Conservation (phyloP, 2,888 invertebrate genomes). For the Lycia hirtaria region DNA sequence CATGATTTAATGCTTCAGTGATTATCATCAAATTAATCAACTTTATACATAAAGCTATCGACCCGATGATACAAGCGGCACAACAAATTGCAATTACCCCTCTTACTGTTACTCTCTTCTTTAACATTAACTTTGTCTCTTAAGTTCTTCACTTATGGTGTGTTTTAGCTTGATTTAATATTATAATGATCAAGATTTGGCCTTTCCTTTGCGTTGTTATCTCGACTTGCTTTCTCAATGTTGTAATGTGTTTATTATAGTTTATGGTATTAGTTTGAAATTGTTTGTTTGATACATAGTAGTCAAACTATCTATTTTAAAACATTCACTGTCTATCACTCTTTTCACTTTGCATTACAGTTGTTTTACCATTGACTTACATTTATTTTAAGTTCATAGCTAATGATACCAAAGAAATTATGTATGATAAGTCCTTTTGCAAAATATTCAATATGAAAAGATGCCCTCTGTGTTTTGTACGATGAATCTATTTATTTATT, state of each 20-base stretch:
- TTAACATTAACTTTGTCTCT: conserved; percentile 30
- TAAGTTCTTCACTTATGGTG: conserved; percentile 24
- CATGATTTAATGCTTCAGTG: conserved; percentile 61
- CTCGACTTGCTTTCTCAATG: conserved; percentile 54
- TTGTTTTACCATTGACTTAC: no score
- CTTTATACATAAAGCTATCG: conserved; percentile 61
- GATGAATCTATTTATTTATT: no score
- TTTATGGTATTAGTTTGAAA: conserved; percentile 62
- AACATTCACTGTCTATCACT: neutral
- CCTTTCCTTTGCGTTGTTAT: conserved; percentile 58
- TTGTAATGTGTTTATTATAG: conserved; percentile 61
- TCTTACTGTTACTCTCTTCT: conserved; percentile 40
- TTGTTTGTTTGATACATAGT: conserved; percentile 45
- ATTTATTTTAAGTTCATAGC: no score
- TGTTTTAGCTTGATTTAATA: conserved; percentile 19
- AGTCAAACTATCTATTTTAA: neutral
- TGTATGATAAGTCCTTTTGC: no score
- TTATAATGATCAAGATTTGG: conserved; percentile 55
- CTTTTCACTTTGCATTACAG: neutral
- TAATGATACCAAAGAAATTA: no score
- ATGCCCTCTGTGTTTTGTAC: no score
- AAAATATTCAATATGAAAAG: no score
- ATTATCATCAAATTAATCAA: conserved; percentile 74
- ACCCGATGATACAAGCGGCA: conserved; percentile 56
- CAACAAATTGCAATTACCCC: conserved; percentile 64